A percentile compares a stretch with the other conserved stretches of the same genome.
phyloP scores from a whole-genome alignment of 2,113 vertebrate genomes.

The Pelecanoides urinatrix region DNA sequence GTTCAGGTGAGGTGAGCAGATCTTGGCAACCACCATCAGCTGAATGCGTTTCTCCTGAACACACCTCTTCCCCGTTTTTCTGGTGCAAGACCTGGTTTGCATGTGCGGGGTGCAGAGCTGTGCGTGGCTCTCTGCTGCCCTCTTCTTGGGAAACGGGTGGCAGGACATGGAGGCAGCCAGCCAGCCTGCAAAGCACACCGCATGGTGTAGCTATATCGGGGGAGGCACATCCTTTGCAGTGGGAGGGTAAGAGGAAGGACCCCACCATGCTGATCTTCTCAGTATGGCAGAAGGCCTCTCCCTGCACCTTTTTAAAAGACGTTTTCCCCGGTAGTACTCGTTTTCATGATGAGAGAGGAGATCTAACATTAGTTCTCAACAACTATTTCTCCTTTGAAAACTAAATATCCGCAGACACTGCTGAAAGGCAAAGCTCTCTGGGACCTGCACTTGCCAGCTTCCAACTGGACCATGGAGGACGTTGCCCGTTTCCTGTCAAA shows the following conservation, averaged over 20 bases:
- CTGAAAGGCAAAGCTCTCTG: conserved; percentile 82
- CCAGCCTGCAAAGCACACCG: not conserved
- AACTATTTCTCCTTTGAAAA: not conserved
- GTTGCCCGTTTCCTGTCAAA: conserved; percentile 85
- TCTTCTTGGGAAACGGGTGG: not conserved
- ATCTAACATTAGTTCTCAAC: not conserved
- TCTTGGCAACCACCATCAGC: not conserved
- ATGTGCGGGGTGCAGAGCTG: not conserved
- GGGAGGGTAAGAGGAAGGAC: not conserved
- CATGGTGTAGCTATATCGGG: accelerated
- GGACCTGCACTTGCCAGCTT: conserved; percentile 72
- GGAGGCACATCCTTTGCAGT: not conserved
- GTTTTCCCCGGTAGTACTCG: accelerated
- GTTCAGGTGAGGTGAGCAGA: not conserved
- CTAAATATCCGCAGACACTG: conserved; percentile 74
- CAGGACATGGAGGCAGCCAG: not conserved
- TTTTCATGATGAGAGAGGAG: not conserved
- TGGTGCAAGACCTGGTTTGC: not conserved
- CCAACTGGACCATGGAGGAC: conserved; percentile 84
- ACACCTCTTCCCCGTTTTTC: not conserved
- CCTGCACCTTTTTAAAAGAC: not conserved
- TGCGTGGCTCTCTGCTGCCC: conserved; percentile 30
- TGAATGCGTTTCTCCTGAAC: not conserved
- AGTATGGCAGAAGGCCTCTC: not conserved
- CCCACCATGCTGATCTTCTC: not conserved